These are phyloP conservation scores for Pseudochaenichthys georgianus DNA, from an alignment of 2,797 vertebrate species.

Conservation along the genomic window DNA sequence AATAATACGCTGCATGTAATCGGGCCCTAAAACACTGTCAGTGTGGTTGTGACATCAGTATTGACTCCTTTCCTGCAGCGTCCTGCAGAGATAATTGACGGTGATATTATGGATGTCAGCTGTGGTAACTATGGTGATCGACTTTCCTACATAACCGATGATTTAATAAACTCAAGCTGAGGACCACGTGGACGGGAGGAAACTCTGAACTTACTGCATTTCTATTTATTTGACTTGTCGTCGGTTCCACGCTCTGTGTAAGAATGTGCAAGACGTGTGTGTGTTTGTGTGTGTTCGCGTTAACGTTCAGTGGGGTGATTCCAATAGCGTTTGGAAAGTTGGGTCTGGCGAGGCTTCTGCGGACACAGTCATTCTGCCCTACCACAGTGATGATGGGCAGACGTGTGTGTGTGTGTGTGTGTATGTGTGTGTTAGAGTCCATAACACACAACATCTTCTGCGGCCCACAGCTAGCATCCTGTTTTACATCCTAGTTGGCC, in stretches of 20 bases:
- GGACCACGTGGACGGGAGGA: constrained; percentile 36
- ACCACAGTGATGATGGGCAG: constrained; percentile 60
- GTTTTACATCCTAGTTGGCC: constrained; percentile 73
- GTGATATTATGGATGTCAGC: constrained; percentile 47
- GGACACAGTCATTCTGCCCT: constrained; percentile 56
- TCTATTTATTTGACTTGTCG: constrained; percentile 20
- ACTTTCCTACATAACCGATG: constrained; percentile 66
- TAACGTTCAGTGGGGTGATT: constrained; percentile 45
- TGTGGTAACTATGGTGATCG: constrained; percentile 54
- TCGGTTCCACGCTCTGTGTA: constrained; percentile 16
- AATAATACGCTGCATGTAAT: not conserved
- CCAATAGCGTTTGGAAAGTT: constrained; percentile 60
- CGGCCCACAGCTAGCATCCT: constrained; percentile 58
- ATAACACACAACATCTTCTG: constrained; percentile 51
- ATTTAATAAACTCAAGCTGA: constrained; percentile 38
- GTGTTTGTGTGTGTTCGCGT: constrained; percentile 13
- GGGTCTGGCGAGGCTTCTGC: constrained; percentile 32
- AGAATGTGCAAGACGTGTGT: not conserved
- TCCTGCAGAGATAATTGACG: constrained; percentile 33
- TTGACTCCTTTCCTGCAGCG: not conserved
- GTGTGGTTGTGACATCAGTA: constrained; percentile 28
- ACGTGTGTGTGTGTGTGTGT: not conserved
- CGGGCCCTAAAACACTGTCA: not conserved
- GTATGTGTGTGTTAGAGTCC: not conserved
- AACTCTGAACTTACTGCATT: constrained; percentile 55